Percentiles rank a stretch among this genome's conserved stretches.
phyloP scores from a whole-genome alignment of 2,113 vertebrate genomes.

The Nibea coibor region DNA sequence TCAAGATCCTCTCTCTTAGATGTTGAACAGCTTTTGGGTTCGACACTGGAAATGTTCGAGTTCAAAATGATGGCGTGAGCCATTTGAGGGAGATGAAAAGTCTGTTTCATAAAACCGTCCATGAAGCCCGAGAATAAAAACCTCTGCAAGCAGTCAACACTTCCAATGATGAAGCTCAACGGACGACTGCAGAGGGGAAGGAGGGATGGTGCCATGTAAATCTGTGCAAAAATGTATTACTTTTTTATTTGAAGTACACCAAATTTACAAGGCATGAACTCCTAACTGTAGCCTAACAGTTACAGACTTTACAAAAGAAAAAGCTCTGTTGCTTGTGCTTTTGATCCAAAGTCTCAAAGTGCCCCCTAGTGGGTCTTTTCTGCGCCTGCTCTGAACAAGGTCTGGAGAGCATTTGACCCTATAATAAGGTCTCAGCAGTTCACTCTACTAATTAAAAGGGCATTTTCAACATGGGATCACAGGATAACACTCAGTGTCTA shows the following conservation, averaged over 20 bases:
- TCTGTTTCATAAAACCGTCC: not conserved
- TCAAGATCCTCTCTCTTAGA: slow-evolving; percentile 25
- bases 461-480: slow-evolving; percentile 58
- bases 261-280: not conserved
- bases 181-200: not conserved
- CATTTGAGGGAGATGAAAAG: not conserved
- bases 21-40: slow-evolving; percentile 1
- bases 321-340: not conserved
- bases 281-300: slow-evolving; percentile 16
- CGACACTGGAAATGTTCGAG: not conserved
- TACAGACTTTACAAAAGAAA: not conserved
- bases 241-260: not conserved
- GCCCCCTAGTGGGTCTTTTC: slow-evolving; percentile 76
- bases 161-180: not conserved
- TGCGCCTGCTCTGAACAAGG: slow-evolving; percentile 14
- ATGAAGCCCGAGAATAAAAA: not conserved
- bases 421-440: slow-evolving; percentile 57
- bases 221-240: not conserved
- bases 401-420: slow-evolving; percentile 43
- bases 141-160: not conserved
- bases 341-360: slow-evolving; percentile 77
- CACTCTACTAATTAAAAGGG: slow-evolving; percentile 63
- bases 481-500: slow-evolving; percentile 52
- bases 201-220: not conserved
- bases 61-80: slow-evolving; percentile 28